Evolutionary conservation across 2,888 invertebrate species (phyloP), one percentile per base, ranked within the genome.

Genomic region (Eueremaeus valkanovi): DNA sequence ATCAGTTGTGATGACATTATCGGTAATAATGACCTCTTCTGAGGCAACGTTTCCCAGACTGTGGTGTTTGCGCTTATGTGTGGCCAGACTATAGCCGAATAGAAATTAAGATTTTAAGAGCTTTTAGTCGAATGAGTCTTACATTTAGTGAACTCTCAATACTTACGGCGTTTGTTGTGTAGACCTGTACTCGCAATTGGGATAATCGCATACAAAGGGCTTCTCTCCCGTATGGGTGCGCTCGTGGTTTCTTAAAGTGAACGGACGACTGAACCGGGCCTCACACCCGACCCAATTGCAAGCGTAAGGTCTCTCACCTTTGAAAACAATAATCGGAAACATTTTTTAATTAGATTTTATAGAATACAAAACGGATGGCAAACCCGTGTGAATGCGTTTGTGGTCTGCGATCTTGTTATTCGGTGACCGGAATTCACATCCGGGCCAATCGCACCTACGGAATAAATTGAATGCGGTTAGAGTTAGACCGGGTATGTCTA

Each of bases 371-470:
- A n/a, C 6, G 11, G 11, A 58, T 58, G 11, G 9, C 31, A 58
- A 29, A 63, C 63, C 63, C 16, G 63, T 63, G 18, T 63, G 63
- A 21, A 63, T 63, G 16, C 33, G 31, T 36, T 33, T 63, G 29
- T 63, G 63, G 16, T 31, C 63, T 33, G 63, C 63, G 31, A 63
- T 33, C 16, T 63, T 63, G 16, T 63, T 63, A 21, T 63, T 63
- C 18, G 63, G 33, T 16, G 63, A 63, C 36, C 63, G 58, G 31
- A 58, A 63, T 13, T 63, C 63, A 63, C 63, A 63, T 13, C 63
- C 63, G 31, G 63, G 63, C 63, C 63, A 63, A 63, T 63, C 33
- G n/a, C n/a, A n/a, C n/a, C n/a, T n/a, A n/a, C n/a, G n/a, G n/a
- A n/a, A n/a, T n/a, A n/a, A n/a, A n/a, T n/a, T n/a, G n/a, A n/a